A percentile compares a stretch with the other conserved stretches of the same genome.
Conservation (phyloP, 2,888 invertebrate genomes). For the Bimastos eiseni region DNA sequence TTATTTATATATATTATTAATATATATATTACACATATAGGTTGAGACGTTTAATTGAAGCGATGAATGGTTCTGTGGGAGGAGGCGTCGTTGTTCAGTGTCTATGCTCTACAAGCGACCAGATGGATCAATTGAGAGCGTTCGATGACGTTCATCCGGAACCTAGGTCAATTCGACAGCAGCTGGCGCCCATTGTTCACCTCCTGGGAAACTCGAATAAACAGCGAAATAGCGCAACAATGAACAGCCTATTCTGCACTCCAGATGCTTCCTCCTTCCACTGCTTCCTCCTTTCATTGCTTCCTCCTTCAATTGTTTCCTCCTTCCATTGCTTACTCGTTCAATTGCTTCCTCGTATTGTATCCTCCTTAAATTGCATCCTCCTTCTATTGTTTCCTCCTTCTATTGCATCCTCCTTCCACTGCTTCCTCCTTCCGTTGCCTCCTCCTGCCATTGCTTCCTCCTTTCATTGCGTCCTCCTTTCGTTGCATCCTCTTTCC, state of each 20-base stretch:
- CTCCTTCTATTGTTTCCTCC: not conserved
- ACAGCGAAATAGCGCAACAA: not conserved
- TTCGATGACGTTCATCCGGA: not conserved
- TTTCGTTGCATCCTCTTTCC: no score
- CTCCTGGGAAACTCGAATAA: constrained; percentile 5
- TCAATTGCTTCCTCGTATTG: no score
- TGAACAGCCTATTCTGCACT: not conserved
- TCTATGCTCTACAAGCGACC: not conserved
- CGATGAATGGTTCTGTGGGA: not conserved
- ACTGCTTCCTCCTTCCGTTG: not conserved
- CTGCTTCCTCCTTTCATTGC: not conserved
- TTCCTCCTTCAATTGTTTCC: not conserved
- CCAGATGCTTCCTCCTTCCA: not conserved
- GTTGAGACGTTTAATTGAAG: not conserved
- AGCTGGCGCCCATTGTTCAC: not conserved
- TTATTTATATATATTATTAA: not conserved
- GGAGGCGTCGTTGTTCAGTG: not conserved
- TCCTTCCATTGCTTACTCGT: no score
- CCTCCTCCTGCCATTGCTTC: not conserved
- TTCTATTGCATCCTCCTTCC: not conserved
- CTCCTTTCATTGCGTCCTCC: not conserved
- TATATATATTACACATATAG: not conserved
- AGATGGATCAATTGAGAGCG: not conserved
- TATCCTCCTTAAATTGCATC: no score
- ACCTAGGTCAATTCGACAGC: not conserved